Evolutionary conservation across 2,888 invertebrate genomes (phyloP).

Genomic region (Acrocyrtus sp.): DNA sequence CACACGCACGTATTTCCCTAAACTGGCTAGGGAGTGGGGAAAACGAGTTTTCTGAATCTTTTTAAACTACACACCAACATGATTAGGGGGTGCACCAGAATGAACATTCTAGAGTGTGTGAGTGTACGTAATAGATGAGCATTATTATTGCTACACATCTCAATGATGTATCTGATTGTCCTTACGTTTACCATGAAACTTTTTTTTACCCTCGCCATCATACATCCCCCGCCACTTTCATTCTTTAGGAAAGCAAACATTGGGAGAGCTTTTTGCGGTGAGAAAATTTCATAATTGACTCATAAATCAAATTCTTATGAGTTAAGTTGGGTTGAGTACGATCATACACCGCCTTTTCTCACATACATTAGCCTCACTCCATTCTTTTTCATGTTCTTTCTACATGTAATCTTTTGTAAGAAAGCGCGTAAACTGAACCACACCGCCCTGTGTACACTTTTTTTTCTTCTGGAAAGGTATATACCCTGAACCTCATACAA

Average conservation of each 20-base stretch:
- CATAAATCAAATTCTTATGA: slow-evolving; percentile 62
- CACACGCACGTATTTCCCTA: background rate
- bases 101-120: slow-evolving; percentile 2
- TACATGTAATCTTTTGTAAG: slow-evolving; percentile 52
- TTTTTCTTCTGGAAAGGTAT: slow-evolving; percentile 19
- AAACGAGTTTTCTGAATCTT: slow-evolving; percentile 16
- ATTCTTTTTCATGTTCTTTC: slow-evolving; percentile 44
- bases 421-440: slow-evolving; percentile 35
- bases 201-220: slow-evolving; percentile 32
- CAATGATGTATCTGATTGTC: slow-evolving; percentile 21
- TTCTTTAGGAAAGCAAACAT: slow-evolving; percentile 44
- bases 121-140: slow-evolving; percentile 20
- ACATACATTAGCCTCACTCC: slow-evolving; percentile 52
- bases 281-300: slow-evolving; percentile 64
- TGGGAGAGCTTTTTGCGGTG: slow-evolving; percentile 58
- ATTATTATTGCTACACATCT: slow-evolving; percentile 22
- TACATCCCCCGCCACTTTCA: slow-evolving; percentile 20
- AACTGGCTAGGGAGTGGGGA: background rate
- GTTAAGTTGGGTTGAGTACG: slow-evolving; percentile 54
- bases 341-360: slow-evolving; percentile 47
- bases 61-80: slow-evolving; percentile 34
- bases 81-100: slow-evolving; percentile 39
- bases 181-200: slow-evolving; percentile 25
- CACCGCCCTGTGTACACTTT: slow-evolving; percentile 6
- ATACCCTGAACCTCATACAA: slow-evolving; percentile 38